A percentile compares a stretch with the other conserved stretches of the same genome.
Evolutionary conservation across 1,140 invertebrate species (phyloP).

Genomic region (Temnothorax longispinosus): DNA sequence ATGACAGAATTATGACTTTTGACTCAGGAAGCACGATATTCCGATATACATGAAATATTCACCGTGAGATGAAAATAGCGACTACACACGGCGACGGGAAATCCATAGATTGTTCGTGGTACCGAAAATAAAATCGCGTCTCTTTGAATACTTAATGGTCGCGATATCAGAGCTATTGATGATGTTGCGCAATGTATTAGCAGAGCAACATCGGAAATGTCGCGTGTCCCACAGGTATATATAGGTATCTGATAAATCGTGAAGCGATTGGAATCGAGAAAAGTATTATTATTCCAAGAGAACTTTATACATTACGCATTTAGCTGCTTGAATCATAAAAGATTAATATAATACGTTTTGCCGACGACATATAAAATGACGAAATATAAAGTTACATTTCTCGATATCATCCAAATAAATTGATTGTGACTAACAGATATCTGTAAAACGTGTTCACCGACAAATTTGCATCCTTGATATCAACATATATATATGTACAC

Average conservation of each 20-base stretch:
- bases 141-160: conserved; percentile 40
- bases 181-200: conserved; percentile 32
- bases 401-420: background rate
- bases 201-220: conserved; percentile 21
- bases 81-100: background rate
- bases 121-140: conserved; percentile 31
- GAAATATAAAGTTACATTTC: background rate
- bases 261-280: background rate
- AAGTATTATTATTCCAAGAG: background rate
- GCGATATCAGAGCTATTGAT: conserved; percentile 25
- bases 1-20: background rate
- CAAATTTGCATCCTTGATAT: background rate
- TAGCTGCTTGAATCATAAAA: background rate
- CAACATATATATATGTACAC: too few relatives aligned
- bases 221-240: background rate
- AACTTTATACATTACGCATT: background rate
- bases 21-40: background rate
- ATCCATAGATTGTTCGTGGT: background rate
- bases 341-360: conserved; percentile 1
- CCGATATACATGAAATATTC: conserved; percentile 18
- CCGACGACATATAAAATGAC: background rate
- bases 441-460: conserved; percentile 16
- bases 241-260: background rate
- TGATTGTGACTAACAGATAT: background rate
- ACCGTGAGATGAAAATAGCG: background rate